These are phyloP conservation scores for Patella pellucida DNA, from an alignment of 2,888 invertebrate genomes.

Conservation along the genomic window DNA sequence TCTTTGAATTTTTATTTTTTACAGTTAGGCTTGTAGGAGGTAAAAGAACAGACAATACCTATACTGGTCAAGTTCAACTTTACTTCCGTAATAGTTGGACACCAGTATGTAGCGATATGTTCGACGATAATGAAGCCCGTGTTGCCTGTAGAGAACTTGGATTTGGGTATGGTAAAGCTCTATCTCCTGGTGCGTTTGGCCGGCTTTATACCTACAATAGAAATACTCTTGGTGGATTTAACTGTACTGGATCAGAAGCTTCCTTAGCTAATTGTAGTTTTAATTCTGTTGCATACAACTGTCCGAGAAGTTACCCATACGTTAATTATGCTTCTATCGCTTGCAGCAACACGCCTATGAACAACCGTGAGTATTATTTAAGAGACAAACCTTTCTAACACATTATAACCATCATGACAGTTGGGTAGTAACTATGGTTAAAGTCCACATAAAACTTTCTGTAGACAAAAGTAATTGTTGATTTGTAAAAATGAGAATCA, in stretches of 20 bases:
- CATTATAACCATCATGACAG: no score
- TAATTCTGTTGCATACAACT: slow-evolving; percentile 37
- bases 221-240: slow-evolving; percentile 49
- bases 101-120: slow-evolving; percentile 47
- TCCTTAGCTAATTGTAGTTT: slow-evolving; percentile 43
- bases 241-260: slow-evolving; percentile 72
- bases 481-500: no score
- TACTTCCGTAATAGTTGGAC: slow-evolving; percentile 47
- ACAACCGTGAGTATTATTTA: slow-evolving; percentile 27
- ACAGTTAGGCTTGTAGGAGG: slow-evolving; percentile 48
- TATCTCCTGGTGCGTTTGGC: slow-evolving; percentile 50
- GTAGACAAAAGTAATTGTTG: no score
- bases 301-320: slow-evolving; percentile 23
- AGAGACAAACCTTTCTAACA: no score
- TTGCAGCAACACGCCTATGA: slow-evolving; percentile 48
- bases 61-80: slow-evolving; percentile 50
- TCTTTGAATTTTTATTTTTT: slow-evolving; percentile 16
- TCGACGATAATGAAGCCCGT: slow-evolving; percentile 41
- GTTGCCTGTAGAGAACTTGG: slow-evolving; percentile 50
- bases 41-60: slow-evolving; percentile 44
- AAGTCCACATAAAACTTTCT: no score
- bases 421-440: no score
- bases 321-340: slow-evolving; percentile 51
- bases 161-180: slow-evolving; percentile 43
- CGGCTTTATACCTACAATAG: slow-evolving; percentile 34